Conservation (phyloP, 2,113 vertebrate genomes). For the Pelvicachromis taeniatus region DNA sequence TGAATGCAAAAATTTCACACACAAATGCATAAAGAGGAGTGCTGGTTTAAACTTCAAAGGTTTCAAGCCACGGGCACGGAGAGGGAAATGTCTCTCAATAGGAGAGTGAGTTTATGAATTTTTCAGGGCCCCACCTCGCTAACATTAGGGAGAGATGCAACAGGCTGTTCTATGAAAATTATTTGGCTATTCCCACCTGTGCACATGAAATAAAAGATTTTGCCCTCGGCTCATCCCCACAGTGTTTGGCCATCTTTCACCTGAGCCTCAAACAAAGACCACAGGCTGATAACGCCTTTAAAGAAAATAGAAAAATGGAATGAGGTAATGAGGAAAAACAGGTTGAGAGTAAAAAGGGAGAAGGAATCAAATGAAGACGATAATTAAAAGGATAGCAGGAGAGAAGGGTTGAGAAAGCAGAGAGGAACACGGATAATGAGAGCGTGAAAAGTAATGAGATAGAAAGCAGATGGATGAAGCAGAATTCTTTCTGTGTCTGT, state of each 20-base stretch:
- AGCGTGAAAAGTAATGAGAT: background rate
- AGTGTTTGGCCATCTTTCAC: background rate
- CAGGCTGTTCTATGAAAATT: slow-evolving; percentile 17
- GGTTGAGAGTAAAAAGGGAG: background rate
- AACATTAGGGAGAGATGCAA: slow-evolving; percentile 26
- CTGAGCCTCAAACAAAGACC: background rate
- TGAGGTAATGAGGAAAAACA: background rate
- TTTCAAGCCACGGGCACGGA: slow-evolving; percentile 20
- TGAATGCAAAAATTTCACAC: slow-evolving; percentile 44
- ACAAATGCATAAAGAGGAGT: slow-evolving; percentile 46
- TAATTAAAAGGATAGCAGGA: slow-evolving; percentile 8
- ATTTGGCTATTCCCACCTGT: slow-evolving; percentile 22
- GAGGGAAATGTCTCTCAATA: slow-evolving; percentile 41
- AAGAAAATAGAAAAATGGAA: background rate
- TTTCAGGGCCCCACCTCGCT: slow-evolving; percentile 22
- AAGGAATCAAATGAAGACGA: background rate
- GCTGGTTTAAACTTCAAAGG: slow-evolving; percentile 67
- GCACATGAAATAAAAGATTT: background rate
- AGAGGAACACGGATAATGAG: background rate
- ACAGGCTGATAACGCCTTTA: background rate
- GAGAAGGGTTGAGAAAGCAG: background rate
- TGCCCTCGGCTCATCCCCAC: background rate
- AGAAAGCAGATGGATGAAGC: background rate
- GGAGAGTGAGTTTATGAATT: slow-evolving; percentile 29
- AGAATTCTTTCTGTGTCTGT: background rate